These are phyloP conservation scores for Xenotilapia caudafasciata DNA, from an alignment of 2,113 vertebrate genomes.

Conservation along the genomic window DNA sequence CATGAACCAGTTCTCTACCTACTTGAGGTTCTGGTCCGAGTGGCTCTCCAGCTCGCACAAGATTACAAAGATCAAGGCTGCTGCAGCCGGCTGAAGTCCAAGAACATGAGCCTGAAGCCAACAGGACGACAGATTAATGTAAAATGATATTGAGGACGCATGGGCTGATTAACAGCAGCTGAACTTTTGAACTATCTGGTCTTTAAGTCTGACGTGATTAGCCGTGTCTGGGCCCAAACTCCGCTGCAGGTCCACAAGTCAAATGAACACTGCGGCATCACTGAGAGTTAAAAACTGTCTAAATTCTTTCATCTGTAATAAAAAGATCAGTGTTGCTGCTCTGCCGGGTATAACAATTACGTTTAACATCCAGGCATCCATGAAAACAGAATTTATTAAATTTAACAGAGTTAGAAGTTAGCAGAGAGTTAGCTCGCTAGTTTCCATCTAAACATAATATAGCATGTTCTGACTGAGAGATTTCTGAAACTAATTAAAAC, in stretches of 20 bases:
- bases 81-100: background rate
- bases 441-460: fast-evolving
- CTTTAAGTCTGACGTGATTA: background rate
- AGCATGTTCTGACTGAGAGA: fast-evolving
- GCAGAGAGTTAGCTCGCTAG: fast-evolving
- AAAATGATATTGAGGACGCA: background rate
- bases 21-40: background rate
- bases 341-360: fast-evolving
- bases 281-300: background rate
- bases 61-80: background rate
- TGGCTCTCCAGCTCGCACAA: background rate
- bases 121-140: background rate
- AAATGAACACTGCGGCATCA: background rate
- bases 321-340: fast-evolving
- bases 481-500: fast-evolving
- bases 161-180: background rate
- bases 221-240: background rate
- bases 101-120: background rate
- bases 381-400: background rate
- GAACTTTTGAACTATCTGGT: background rate
- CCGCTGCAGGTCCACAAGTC: background rate
- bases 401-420: background rate
- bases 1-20: fast-evolving
- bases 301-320: background rate
- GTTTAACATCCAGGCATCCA: background rate